Evolutionary conservation across 2,113 vertebrate species (phyloP), one percentile per base, ranked within the genome.

Genomic region (Epinephelus fuscoguttatus): DNA sequence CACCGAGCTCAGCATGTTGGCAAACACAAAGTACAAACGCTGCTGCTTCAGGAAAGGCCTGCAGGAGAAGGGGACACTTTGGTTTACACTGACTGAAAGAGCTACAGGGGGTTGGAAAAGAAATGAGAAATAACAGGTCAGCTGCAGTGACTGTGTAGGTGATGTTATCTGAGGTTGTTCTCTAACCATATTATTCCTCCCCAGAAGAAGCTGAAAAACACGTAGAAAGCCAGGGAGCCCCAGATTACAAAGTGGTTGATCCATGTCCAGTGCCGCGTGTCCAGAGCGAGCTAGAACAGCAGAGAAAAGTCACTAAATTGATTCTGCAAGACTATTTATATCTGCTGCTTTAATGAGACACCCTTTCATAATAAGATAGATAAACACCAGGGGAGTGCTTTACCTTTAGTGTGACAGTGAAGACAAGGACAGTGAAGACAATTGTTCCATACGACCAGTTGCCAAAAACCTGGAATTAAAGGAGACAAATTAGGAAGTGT

Each of bases 201-300:
- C 98, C 97, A 99, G 93, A 99, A 98, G 93, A 99, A 99, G 10
- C 98, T 99, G 96, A 99, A 99, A 94, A 99, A 96, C 69, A 99
- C 94, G 40, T 99, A 99, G 95, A 99, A 99, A 76, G 96, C 95
- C 91, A 99, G 94, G 62, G 98, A 99, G 33, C 98, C 98, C 98
- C 98, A 99, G 73, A 99, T 99, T 62, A 99, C 98, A 93, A 99
- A 98, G 92, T 99, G 98, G 95, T 99, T 99, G 94, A 99, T 95
- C 98, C 98, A 99, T 0, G 98, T 99, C 98, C 98, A 99, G 92
- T 97, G 98, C 3, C 97, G 96, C 4, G 98, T 99, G 89, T 99
- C 98, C 86, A 99, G 90, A 0, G 98, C 98, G 7, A 99, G 95
- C 98, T 99, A 91, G 17, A 92, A 78, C 79, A 74, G 81, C 2